Percentiles rank a stretch among this genome's conserved stretches.
Evolutionary conservation across 2,888 invertebrate genomes (phyloP).

Genomic region (Torymus auratus): DNA sequence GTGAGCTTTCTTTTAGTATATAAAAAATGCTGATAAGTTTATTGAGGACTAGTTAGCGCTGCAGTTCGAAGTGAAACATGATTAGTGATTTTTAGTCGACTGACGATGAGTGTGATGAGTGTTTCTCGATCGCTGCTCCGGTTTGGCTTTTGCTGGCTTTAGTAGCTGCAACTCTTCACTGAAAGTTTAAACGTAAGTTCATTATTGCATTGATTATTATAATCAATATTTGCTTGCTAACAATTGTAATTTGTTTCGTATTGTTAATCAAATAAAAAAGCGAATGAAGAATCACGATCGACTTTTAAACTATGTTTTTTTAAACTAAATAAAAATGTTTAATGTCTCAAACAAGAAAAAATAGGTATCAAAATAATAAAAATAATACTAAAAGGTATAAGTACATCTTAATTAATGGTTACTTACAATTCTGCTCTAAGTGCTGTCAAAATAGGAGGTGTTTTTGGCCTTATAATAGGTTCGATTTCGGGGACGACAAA

Average conservation of each 20-base stretch:
- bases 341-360: too few relatives aligned
- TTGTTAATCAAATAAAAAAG: too few relatives aligned
- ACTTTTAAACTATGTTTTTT: too few relatives aligned
- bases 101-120: slow-evolving; percentile 33
- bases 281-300: too few relatives aligned
- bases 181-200: slow-evolving; percentile 26
- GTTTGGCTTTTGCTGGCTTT: slow-evolving; percentile 30
- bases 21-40: background rate
- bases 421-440: slow-evolving; percentile 63
- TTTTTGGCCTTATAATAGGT: slow-evolving; percentile 79
- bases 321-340: too few relatives aligned
- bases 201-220: slow-evolving; percentile 1
- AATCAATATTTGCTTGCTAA: too few relatives aligned
- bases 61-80: background rate
- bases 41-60: too few relatives aligned
- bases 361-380: too few relatives aligned
- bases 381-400: too few relatives aligned
- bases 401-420: too few relatives aligned
- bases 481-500: slow-evolving; percentile 81
- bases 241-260: too few relatives aligned
- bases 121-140: slow-evolving; percentile 37
- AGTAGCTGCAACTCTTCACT: slow-evolving; percentile 4
- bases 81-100: slow-evolving; percentile 32
- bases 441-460: slow-evolving; percentile 74
- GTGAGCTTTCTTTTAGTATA: background rate